These are phyloP conservation scores for Folsomia manolachei DNA, from an alignment of 2,888 invertebrate species.

Conservation along the genomic window DNA sequence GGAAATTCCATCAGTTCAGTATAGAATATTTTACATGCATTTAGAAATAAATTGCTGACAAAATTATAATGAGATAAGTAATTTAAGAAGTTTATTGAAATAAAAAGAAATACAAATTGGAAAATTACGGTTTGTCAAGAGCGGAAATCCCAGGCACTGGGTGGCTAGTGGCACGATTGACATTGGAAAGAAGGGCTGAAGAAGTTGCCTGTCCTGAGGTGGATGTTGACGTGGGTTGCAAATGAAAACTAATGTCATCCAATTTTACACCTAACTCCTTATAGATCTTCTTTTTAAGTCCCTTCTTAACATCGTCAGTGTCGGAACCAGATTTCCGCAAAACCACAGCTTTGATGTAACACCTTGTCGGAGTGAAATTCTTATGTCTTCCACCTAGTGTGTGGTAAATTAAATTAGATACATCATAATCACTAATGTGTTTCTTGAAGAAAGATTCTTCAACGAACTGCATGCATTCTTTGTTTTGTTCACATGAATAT, in stretches of 20 bases:
- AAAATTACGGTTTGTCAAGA: background rate
- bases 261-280: constrained; percentile 37
- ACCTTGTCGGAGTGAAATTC: constrained; percentile 36
- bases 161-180: background rate
- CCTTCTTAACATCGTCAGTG: constrained; percentile 36
- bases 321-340: constrained; percentile 31
- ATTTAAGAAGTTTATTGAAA: no score
- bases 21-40: no score
- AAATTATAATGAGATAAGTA: no score
- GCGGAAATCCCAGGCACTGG: background rate
- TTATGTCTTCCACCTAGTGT: constrained; percentile 21
- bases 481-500: background rate
- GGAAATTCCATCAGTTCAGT: no score
- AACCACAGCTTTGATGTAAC: constrained; percentile 36
- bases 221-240: constrained; percentile 16
- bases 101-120: background rate
- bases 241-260: constrained; percentile 32
- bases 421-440: background rate
- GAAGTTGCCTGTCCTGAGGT: background rate
- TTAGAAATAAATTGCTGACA: no score
- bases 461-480: background rate
- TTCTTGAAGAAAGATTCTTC: background rate
- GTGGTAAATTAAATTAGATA: no score
- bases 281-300: no score
- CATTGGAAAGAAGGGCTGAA: background rate